Percentiles rank a stretch among this genome's conserved stretches.
phyloP scores from a whole-genome alignment of 2,113 vertebrate species.

The Cromileptes altivelis region DNA sequence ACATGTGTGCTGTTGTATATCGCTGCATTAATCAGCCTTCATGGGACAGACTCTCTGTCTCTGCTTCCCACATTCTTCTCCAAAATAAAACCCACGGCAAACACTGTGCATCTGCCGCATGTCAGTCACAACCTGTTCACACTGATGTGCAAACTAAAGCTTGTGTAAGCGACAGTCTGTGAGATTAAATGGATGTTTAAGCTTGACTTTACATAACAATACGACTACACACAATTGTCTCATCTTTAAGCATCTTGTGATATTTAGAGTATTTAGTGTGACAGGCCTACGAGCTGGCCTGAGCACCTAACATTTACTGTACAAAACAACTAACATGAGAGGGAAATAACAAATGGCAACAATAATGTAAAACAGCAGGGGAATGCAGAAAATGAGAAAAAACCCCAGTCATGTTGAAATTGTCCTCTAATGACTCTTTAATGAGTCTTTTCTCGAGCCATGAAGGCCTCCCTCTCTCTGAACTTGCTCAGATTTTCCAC shows the following conservation, averaged over 20 bases:
- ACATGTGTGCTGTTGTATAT: neutral
- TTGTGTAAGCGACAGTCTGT: conserved; percentile 1
- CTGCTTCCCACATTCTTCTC: conserved; percentile 17
- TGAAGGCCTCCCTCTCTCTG: neutral
- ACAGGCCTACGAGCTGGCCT: neutral
- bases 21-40: neutral
- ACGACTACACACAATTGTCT: neutral
- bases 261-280: neutral
- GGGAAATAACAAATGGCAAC: neutral
- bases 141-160: conserved; percentile 23
- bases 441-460: neutral
- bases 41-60: neutral
- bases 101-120: conserved; percentile 24
- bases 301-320: neutral
- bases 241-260: neutral
- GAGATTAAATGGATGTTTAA: neutral
- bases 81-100: conserved; percentile 5
- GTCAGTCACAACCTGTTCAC: conserved; percentile 42
- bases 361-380: neutral
- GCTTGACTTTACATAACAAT: neutral
- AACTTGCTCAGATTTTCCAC: neutral
- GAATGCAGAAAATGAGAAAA: conserved; percentile 2
- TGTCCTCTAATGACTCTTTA: conserved; percentile 12
- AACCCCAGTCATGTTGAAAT: neutral
- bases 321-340: neutral